Evolutionary conservation across 2,888 invertebrate species (phyloP), one percentile per base, ranked within the genome.

Genomic region (Atherix ibis): DNA sequence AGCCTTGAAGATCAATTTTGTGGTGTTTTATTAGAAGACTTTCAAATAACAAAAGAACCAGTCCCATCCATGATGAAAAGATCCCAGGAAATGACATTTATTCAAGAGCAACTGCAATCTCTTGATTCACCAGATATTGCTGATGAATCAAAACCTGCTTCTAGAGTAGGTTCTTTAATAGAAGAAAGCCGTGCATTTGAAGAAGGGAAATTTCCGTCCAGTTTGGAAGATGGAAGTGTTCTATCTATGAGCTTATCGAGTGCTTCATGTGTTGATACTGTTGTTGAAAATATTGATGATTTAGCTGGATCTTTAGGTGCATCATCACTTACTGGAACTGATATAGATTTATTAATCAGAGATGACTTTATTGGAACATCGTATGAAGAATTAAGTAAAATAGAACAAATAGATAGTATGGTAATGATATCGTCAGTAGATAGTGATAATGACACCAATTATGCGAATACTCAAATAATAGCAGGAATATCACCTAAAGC

Each of bases 81-180:
- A 39, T 88, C 87, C 1, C 79, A 82, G 46, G 88, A 88, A 65
- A 88, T 88, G 87, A 78, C 83, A 39, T 88, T 88, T 53, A 76
- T 73, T 46, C 80, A 81, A 4, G 68, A 68, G 40, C 56, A 64
- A 4, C 50, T 44, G 5, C 14, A 32, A 27, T 24, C 32, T 5
- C 15, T 13, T 6, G 36, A 34, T 14, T 42, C 52, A 49, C 19
- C 29, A 9, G 40, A 42, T 13, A 46, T 48, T 52, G 41, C 62
- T 9, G 36, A 36, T n/a, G 29, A 35, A 24, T 5, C 13, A 8
- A 6, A 29, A 2, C 29, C 10, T 4, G 25, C 18, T 13, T 31
- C 24, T 22, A 24, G 15, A 10, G 14, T 18, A n/a, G 25, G 70
- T 31, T 64, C 70, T 48, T 65, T 67, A 44, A 58, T 64, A 4